Evolutionary conservation across 2,113 vertebrate genomes (phyloP), one percentile per base, ranked within the genome.

Genomic region (Thymallus thymallus): DNA sequence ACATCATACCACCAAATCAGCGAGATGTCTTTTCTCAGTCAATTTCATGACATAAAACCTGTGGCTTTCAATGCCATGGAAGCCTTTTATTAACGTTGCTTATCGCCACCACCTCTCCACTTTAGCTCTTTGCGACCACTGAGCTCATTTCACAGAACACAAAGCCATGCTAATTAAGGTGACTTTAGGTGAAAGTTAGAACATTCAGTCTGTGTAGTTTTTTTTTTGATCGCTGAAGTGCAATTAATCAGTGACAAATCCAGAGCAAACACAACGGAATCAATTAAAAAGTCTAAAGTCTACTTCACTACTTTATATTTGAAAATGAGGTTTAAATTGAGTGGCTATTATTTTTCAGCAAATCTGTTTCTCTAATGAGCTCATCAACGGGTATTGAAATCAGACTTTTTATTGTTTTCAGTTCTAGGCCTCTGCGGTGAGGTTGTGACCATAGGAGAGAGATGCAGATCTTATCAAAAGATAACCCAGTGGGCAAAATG

Each of bases 91-190:
- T 26, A 24, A 22, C 3, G 16, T 6, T 69, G 30, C 22, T 69
- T 51, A 69, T 69, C 3, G 6, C 51, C 51, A 18, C 20, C 64
- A 14, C 18, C 18, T 29, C 29, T 66, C 29, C 64, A 18, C 3
- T 35, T 55, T 30, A 6, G 35, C n/a, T 58, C 22, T 56, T 32
- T 18, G 16, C 5, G 16, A 51, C 16, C 48, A 51, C 12, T 51
- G 48, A 51, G 16, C 48, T 51, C 48, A 41, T 10, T 41, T 9
- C 35, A 22, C 29, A 23, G 55, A 29, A 60, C 72, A 55, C 63
- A 76, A 71, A 68, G 68, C 61, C 46, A 63, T 22, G 23, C 76
- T 82, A 76, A 85, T 85, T 80, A 82, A 78, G 77, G 75, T 41
- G 35, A 41, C 35, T 32, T 32, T 41, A 41, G 35, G 6, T 80